These are phyloP conservation scores for Ditula angustiorana DNA, from an alignment of 2,888 invertebrate genomes.

Conservation along the genomic window DNA sequence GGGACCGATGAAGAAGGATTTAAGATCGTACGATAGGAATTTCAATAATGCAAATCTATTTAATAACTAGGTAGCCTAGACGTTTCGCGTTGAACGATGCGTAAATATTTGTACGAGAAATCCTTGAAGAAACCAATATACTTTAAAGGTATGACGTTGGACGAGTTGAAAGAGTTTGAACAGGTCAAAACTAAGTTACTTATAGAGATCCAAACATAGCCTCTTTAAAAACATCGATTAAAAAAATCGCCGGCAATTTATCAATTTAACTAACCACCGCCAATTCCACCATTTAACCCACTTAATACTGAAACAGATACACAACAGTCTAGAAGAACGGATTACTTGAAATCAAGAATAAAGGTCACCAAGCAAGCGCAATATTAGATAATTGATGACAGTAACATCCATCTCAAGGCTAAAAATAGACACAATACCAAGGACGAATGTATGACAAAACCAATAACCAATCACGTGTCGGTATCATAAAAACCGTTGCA, in stretches of 20 bases:
- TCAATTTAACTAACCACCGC: constrained; percentile 29
- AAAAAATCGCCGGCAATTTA: constrained; percentile 29
- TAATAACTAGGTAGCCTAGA: constrained; percentile 4
- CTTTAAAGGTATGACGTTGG: no score
- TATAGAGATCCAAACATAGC: constrained; percentile 8
- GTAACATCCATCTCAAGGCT: constrained; percentile 43
- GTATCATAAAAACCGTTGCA: not conserved
- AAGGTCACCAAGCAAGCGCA: constrained; percentile 55
- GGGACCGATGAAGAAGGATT: not conserved
- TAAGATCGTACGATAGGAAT: not conserved
- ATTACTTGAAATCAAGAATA: constrained; percentile 47
- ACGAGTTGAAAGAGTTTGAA: not conserved
- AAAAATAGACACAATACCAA: constrained; percentile 49
- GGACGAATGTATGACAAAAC: constrained; percentile 26
- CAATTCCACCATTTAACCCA: constrained; percentile 30
- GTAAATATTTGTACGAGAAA: not conserved
- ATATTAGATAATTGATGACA: constrained; percentile 48
- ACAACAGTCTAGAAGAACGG: constrained; percentile 29
- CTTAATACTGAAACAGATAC: constrained; percentile 33
- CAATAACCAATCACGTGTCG: constrained; percentile 18
- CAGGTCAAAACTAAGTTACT: not conserved
- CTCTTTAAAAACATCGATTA: constrained; percentile 14
- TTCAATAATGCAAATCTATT: constrained; percentile 5
- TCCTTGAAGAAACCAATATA: no score
- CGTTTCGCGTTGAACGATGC: not conserved